phyloP scores from a whole-genome alignment of 2,888 invertebrate species.

The Plutella xylostella region DNA sequence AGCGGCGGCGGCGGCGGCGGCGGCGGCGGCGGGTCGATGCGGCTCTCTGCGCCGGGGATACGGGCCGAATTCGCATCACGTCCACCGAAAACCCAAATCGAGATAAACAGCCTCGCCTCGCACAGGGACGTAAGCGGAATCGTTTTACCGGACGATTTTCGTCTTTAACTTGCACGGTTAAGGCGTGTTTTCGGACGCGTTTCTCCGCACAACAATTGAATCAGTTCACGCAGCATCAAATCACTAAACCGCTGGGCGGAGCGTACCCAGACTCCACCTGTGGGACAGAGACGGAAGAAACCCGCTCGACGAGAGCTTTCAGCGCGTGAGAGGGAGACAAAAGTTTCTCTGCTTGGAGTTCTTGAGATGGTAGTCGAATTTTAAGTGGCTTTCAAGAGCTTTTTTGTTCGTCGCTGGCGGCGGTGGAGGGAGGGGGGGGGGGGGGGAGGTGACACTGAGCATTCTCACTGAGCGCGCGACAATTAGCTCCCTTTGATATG shows the following conservation, averaged over 20 bases:
- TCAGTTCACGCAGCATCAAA: constrained; percentile 71
- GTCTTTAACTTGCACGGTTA: constrained; percentile 59
- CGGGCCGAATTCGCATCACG: constrained; percentile 68
- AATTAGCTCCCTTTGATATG: constrained; percentile 31
- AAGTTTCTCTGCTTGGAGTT: constrained; percentile 37
- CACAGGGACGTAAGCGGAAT: constrained; percentile 55
- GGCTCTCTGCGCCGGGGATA: constrained; percentile 36
- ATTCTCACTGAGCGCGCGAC: constrained; percentile 63
- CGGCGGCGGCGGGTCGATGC: constrained; percentile 20
- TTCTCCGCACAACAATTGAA: constrained; percentile 60
- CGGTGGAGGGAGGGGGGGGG: constrained; percentile 54
- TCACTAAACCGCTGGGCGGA: constrained; percentile 71
- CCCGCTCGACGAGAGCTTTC: constrained; percentile 25
- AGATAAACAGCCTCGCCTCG: constrained; percentile 63
- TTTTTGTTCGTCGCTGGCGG: constrained; percentile 56
- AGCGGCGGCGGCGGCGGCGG: constrained; percentile 37
- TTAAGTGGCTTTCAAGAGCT: constrained; percentile 55
- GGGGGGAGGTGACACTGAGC: constrained; percentile 50
- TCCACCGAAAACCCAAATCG: constrained; percentile 66
- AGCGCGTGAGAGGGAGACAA: constrained; percentile 45
- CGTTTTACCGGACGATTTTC: constrained; percentile 63
- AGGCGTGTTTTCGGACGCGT: constrained; percentile 52
- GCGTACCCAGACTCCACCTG: constrained; percentile 62
- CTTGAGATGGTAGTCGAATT: constrained; percentile 54
- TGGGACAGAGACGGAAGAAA: constrained; percentile 49